Conservation (phyloP, 1,140 invertebrate genomes). For the Aphaenogaster floridana region DNA sequence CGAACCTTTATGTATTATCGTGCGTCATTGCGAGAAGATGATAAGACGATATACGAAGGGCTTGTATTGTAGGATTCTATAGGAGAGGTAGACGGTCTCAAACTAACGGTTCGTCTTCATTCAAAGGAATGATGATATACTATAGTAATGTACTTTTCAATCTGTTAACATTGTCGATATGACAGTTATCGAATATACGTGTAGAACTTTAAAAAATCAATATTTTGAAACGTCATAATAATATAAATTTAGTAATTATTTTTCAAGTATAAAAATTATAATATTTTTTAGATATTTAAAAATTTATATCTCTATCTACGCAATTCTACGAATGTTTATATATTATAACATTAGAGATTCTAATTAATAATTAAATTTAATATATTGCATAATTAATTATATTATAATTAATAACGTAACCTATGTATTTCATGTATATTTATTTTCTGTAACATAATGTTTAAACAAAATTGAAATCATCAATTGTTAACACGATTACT, state of each 20-base stretch:
- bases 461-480: not conserved
- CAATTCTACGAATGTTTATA: not conserved
- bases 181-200: not conserved
- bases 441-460: not conserved
- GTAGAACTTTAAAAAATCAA: not conserved
- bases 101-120: constrained; percentile 60
- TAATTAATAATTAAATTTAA: not conserved
- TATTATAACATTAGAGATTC: not conserved
- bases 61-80: constrained; percentile 64
- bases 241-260: constrained; percentile 15
- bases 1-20: constrained; percentile 71
- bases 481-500: not conserved
- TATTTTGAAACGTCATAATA: not conserved
- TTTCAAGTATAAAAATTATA: constrained; percentile 1
- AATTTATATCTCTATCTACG: not conserved
- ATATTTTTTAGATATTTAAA: not conserved
- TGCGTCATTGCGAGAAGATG: constrained; percentile 57
- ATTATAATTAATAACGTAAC: not conserved
- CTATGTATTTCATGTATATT: not conserved
- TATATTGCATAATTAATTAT: not conserved
- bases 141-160: constrained; percentile 59
- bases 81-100: constrained; percentile 21
- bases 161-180: constrained; percentile 17
- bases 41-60: constrained; percentile 39
- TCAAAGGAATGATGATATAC: constrained; percentile 14